These are phyloP conservation scores for Lytechinus pictus DNA, from an alignment of 35 echinoderm and acorn worm species.

Conservation along the genomic window DNA sequence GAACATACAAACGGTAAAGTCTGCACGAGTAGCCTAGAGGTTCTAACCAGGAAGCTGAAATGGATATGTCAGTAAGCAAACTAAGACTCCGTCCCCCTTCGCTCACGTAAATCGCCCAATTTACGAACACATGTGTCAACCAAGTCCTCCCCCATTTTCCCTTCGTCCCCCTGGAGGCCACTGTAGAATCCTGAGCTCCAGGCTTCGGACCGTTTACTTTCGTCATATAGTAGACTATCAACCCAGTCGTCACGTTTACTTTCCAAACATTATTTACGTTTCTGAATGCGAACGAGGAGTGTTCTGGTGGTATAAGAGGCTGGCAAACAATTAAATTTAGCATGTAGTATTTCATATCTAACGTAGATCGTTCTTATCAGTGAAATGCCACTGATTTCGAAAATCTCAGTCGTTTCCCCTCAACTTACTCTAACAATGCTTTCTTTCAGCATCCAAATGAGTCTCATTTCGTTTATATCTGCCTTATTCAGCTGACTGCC, in stretches of 20 bases:
- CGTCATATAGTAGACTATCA: slow-evolving; percentile 37
- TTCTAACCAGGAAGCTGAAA: background rate
- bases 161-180: background rate
- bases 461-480: background rate
- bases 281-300: background rate
- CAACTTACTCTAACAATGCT: background rate
- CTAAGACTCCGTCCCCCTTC: slow-evolving; percentile 18
- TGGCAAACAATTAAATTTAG: slow-evolving; percentile 25
- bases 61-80: slow-evolving; percentile 28
- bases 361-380: background rate
- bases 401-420: background rate
- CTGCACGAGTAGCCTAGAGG: background rate
- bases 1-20: background rate
- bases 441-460: background rate
- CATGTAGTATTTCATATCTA: background rate
- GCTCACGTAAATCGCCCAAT: slow-evolving; percentile 35
- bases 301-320: background rate
- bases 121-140: slow-evolving; percentile 47
- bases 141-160: slow-evolving; percentile 25
- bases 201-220: slow-evolving; percentile 18
- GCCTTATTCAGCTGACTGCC: background rate
- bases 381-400: background rate
- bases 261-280: slow-evolving; percentile 8
- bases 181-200: background rate
- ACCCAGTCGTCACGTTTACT: slow-evolving; percentile 18